Evolutionary conservation across 2,888 invertebrate species (phyloP), one percentile per base, ranked within the genome.

Genomic region (Strigamia maritima): DNA sequence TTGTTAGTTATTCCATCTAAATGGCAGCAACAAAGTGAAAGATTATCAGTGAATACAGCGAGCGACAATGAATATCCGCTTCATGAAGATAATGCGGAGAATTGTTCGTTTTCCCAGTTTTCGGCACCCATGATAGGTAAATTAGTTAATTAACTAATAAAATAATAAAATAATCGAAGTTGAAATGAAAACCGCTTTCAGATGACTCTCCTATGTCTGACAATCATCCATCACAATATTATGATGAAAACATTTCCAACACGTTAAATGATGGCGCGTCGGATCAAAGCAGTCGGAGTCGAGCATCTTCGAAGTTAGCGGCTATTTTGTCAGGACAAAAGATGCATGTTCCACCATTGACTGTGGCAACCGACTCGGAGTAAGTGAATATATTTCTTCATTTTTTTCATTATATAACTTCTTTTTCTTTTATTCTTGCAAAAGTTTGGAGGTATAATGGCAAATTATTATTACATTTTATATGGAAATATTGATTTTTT

Each of bases 161-260:
- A 22, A 22, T 14, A n/a, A n/a, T 65, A 65, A 24, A 65, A 31
- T 26, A 28, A 28, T 22, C 24, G 26, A 22, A 3, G 31, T n/a
- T 75, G 70, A 19, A 60, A 60, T 19, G 19, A 60, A 16, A n/a
- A 24, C 8, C 4, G 8, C 2, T 74, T 49, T 65, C 49, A 79
- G 79, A 75, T 35, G 79, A 75, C 24, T 75, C 74, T 7, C 40
- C 75, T 14, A 35, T 26, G 14, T 75, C 75, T 31, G 79, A 76
- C n/a, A 24, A 24, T 75, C 74, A 28, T 8, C 84, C 85, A 0
- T 82, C 83, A 79, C 81, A 49, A 49, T 49, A 49, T 19, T 49
- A 84, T 49, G 83, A 82, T 28, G 85, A 85, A 82, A 85, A 84
- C 82, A 83, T 85, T 60, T 82, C 54, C 10, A 78, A 60, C 22